Percentiles rank a stretch among this genome's conserved stretches.
Evolutionary conservation across 1,140 invertebrate species (phyloP).

Genomic region (Acromyrmex echinatior): DNA sequence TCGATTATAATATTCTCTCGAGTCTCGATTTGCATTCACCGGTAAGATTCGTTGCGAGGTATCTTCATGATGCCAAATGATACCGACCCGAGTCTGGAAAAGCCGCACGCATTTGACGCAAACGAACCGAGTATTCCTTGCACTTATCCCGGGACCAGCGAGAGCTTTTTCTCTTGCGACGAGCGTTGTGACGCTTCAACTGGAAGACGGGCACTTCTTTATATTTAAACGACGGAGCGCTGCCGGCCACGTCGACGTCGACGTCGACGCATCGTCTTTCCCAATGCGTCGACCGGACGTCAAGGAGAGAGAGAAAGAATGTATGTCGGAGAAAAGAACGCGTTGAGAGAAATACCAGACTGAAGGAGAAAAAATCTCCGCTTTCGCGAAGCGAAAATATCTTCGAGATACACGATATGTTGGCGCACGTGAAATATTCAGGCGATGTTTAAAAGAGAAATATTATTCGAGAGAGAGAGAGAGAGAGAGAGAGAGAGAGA

Average conservation of each 20-base stretch:
- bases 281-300: constrained; percentile 39
- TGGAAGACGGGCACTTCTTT: constrained; percentile 83
- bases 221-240: constrained; percentile 83
- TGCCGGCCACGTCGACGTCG: constrained; percentile 48
- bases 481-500: no score
- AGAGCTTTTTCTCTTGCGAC: constrained; percentile 60
- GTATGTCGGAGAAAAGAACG: neutral
- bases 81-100: neutral
- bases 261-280: constrained; percentile 76
- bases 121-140: constrained; percentile 9
- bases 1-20: neutral
- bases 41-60: neutral
- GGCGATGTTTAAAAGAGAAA: constrained; percentile 42
- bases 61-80: constrained; percentile 13
- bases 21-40: neutral
- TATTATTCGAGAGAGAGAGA: neutral
- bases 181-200: constrained; percentile 83
- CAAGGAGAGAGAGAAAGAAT: constrained; percentile 30
- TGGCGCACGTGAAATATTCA: constrained; percentile 53
- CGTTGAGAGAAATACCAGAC: constrained; percentile 25
- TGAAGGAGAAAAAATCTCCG: constrained; percentile 23
- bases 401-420: constrained; percentile 1
- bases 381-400: constrained; percentile 53
- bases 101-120: constrained; percentile 6
- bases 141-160: constrained; percentile 21